These are phyloP conservation scores for Asarcornis scutulata DNA, from an alignment of 2,113 vertebrate species.

Conservation along the genomic window DNA sequence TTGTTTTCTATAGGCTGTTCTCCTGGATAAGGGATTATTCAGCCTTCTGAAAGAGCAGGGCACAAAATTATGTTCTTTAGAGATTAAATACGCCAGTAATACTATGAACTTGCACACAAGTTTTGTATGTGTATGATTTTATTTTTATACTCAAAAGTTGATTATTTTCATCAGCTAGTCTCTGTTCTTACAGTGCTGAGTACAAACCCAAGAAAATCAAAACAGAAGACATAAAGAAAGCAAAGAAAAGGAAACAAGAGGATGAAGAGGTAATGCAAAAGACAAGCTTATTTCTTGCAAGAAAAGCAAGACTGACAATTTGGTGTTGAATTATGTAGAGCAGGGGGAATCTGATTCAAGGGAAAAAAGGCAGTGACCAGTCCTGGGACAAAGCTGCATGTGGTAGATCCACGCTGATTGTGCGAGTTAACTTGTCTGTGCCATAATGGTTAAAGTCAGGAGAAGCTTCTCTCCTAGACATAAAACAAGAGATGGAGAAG, in stretches of 20 bases:
- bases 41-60: neutral
- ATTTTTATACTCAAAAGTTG: neutral
- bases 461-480: neutral
- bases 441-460: neutral
- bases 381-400: neutral
- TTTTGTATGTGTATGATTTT: neutral
- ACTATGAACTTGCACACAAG: neutral
- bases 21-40: neutral
- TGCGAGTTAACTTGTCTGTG: neutral
- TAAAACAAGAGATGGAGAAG: neutral
- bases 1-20: neutral
- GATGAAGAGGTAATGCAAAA: conserved; percentile 80
- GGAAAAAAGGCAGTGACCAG: neutral
- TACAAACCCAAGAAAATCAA: conserved; percentile 96
- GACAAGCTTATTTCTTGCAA: neutral
- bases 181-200: conserved; percentile 80
- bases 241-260: conserved; percentile 92
- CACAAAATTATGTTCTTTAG: neutral
- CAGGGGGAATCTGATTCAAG: neutral
- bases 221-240: conserved; percentile 91
- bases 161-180: neutral
- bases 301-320: neutral
- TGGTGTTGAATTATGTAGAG: neutral
- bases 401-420: neutral
- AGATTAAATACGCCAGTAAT: neutral